Evolutionary conservation across 2,797 vertebrate species (phyloP).

Genomic region (Podargus strigoides): DNA sequence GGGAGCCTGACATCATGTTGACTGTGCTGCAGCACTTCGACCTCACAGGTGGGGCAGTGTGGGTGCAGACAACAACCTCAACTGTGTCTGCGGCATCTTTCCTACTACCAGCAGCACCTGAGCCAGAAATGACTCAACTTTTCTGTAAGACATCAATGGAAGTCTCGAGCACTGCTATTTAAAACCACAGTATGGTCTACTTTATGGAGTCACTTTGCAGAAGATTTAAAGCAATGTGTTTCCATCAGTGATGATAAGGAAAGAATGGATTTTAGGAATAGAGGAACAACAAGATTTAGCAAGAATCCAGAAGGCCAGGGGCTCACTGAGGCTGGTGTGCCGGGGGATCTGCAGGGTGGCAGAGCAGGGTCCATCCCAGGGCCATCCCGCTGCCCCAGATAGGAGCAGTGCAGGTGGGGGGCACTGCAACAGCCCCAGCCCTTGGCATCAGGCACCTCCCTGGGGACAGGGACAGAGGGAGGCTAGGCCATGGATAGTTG

Average conservation of each 20-base stretch:
- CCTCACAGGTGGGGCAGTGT: neutral
- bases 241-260: neutral
- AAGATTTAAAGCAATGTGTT: neutral
- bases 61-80: neutral
- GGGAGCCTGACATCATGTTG: fast-evolving
- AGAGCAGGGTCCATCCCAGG: neutral
- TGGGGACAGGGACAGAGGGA: neutral
- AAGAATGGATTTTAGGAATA: neutral
- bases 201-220: neutral
- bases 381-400: neutral
- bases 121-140: neutral
- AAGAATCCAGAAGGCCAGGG: fast-evolving
- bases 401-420: neutral
- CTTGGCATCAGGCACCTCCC: fast-evolving
- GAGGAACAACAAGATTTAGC: neutral
- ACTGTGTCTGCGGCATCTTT: neutral
- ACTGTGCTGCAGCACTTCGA: fast-evolving
- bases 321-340: neutral
- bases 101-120: neutral
- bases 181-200: neutral
- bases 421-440: neutral
- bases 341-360: neutral
- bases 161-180: neutral
- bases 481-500: fast-evolving
- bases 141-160: fast-evolving